Evolutionary conservation across 1,140 invertebrate genomes (phyloP).

Genomic region (Mactra quadrangularis): DNA sequence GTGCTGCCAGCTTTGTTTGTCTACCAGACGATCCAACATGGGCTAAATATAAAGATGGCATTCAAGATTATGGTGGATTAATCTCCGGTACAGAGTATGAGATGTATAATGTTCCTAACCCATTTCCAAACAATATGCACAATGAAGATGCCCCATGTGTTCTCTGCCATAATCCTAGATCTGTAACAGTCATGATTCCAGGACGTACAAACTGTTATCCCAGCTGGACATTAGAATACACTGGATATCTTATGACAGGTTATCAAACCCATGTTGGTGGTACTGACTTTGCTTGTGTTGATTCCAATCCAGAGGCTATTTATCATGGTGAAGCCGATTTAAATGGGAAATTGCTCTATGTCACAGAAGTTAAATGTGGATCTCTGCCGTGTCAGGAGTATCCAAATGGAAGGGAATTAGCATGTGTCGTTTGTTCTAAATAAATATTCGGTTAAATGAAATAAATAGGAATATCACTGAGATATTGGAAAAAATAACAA

Average conservation of each 20-base stretch:
- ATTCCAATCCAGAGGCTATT: slow-evolving; percentile 21
- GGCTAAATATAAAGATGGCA: slow-evolving; percentile 4
- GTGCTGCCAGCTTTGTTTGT: slow-evolving; percentile 34
- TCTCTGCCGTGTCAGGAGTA: slow-evolving; percentile 31
- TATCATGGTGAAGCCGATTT: not conserved
- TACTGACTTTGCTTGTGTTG: slow-evolving; percentile 42
- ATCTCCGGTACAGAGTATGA: slow-evolving; percentile 50
- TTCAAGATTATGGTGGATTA: not conserved
- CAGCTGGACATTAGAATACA: slow-evolving; percentile 48
- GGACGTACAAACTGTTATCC: slow-evolving; percentile 20
- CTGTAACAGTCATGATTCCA: slow-evolving; percentile 17
- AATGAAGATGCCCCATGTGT: slow-evolving; percentile 19
- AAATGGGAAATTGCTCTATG: slow-evolving; percentile 26
- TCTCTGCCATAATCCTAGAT: not conserved
- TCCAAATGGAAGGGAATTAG: slow-evolving; percentile 17
- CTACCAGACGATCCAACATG: slow-evolving; percentile 36
- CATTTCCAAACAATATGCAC: not conserved
- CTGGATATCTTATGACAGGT: slow-evolving; percentile 36
- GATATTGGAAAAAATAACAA: too few relatives aligned
- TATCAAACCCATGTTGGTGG: not conserved
- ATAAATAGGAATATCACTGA: too few relatives aligned
- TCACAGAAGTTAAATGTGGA: slow-evolving; percentile 24
- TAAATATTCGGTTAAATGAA: too few relatives aligned
- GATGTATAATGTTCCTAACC: not conserved
- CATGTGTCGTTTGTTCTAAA: slow-evolving; percentile 48